Conservation (phyloP, 2,888 invertebrate genomes). For the Euplexia lucipara region DNA sequence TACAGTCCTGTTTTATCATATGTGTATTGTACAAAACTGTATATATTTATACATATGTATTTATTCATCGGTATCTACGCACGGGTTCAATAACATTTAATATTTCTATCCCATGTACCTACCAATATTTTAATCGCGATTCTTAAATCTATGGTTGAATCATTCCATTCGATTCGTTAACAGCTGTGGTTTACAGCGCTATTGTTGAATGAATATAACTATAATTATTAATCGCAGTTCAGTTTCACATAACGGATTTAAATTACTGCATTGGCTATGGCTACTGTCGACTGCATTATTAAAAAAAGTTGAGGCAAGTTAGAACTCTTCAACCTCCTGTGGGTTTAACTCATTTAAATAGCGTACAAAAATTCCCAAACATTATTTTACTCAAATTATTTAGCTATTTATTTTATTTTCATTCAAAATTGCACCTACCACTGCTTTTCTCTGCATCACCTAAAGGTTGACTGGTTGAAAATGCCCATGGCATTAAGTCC, state of each 20-base stretch:
- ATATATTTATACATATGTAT: constrained; percentile 6
- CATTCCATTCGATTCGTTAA: constrained; percentile 24
- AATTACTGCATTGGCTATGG: constrained; percentile 6
- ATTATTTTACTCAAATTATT: no score
- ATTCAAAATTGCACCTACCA: no score
- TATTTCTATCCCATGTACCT: constrained; percentile 53
- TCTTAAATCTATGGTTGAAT: constrained; percentile 57
- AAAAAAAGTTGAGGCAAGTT: background rate
- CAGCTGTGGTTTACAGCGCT: constrained; percentile 19
- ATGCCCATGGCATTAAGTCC: no score
- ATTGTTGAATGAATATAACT: constrained; percentile 46
- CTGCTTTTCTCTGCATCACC: no score
- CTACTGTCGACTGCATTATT: constrained; percentile 6
- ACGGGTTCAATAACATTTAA: constrained; percentile 66
- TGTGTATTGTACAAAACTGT: constrained; percentile 3
- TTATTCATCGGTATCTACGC: constrained; percentile 1
- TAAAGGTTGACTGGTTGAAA: no score
- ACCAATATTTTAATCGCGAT: constrained; percentile 64
- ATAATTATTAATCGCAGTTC: constrained; percentile 19
- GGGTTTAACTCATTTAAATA: no score
- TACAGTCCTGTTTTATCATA: no score
- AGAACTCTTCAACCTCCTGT: no score
- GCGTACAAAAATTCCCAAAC: no score
- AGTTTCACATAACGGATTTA: constrained; percentile 17
- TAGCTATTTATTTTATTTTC: no score